These are phyloP conservation scores for Macroglossus sobrinus DNA, from an alignment of 2,113 vertebrate genomes.

Conservation along the genomic window DNA sequence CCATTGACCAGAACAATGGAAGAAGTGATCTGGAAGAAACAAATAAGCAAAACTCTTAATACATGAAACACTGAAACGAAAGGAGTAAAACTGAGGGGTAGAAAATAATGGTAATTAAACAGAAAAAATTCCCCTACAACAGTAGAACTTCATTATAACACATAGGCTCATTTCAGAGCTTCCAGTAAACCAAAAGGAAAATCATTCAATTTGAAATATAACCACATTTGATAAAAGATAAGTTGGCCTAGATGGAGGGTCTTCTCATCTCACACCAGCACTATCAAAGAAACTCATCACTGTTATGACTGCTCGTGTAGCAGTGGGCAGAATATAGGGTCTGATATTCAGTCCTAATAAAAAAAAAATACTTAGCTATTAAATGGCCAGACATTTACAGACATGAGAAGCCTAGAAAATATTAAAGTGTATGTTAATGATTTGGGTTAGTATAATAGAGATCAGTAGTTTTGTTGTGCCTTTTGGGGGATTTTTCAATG, in stretches of 20 bases:
- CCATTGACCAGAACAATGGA: background rate
- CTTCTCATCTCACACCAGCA: background rate
- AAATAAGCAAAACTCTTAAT: background rate
- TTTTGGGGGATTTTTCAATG: background rate
- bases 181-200: background rate
- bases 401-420: background rate
- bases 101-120: background rate
- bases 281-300: background rate
- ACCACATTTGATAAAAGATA: background rate
- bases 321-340: rapidly evolving
- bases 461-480: background rate
- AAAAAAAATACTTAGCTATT: background rate
- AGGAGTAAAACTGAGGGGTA: background rate
- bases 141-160: background rate
- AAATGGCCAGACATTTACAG: background rate
- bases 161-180: background rate
- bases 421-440: background rate
- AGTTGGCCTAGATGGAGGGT: background rate
- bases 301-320: background rate
- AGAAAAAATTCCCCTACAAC: background rate
- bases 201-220: background rate
- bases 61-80: background rate
- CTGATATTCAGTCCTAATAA: background rate
- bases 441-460: background rate
- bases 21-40: background rate